Conservation (phyloP, 1,140 invertebrate genomes). For the Drosophila nigromelanica region DNA sequence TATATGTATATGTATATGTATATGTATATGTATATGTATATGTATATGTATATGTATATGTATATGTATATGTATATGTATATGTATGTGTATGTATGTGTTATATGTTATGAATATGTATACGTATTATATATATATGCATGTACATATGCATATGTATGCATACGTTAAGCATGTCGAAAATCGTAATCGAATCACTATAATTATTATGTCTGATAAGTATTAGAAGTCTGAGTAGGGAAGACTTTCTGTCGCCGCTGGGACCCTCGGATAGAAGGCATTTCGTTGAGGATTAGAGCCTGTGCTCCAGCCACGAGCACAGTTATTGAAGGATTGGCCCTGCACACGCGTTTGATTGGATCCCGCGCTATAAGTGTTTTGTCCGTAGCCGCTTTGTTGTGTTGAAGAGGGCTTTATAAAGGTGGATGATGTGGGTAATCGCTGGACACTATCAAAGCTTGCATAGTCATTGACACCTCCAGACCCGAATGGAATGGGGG, state of each 20-base stretch:
- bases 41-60: no score
- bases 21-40: no score
- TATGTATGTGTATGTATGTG: neutral
- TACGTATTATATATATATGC: neutral
- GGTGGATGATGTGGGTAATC: constrained; percentile 29
- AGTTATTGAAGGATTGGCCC: constrained; percentile 90
- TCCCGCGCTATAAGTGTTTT: neutral
- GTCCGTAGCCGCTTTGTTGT: neutral
- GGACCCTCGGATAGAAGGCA: neutral
- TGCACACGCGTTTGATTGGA: neutral
- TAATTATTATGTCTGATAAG: neutral
- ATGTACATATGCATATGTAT: constrained; percentile 6
- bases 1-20: no score
- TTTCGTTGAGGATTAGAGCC: neutral
- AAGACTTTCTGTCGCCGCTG: constrained; percentile 18
- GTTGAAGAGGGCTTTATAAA: neutral
- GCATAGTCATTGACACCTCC: neutral
- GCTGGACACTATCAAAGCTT: neutral
- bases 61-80: no score
- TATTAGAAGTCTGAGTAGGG: constrained; percentile 73
- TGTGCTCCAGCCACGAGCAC: constrained; percentile 90
- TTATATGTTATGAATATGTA: neutral
- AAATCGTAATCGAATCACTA: constrained; percentile 44
- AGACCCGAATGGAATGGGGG: constrained; percentile 50
- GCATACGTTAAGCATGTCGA: constrained; percentile 22